Evolutionary conservation across 2,888 invertebrate genomes (phyloP).

Genomic region (Boloria selene): DNA sequence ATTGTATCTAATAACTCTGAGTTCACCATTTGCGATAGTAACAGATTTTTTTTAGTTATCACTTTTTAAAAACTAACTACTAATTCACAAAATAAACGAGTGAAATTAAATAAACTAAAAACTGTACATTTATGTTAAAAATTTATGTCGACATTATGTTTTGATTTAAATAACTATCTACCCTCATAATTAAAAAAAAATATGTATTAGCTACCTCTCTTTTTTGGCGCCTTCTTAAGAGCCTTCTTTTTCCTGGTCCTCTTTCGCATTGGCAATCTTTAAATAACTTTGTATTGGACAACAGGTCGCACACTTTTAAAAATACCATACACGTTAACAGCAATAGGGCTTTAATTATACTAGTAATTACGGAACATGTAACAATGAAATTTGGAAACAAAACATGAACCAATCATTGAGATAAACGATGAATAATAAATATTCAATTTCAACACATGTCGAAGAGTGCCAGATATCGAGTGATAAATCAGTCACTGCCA

Average conservation of each 20-base stretch:
- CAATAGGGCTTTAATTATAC: neutral
- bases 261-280: constrained; percentile 79
- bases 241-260: constrained; percentile 77
- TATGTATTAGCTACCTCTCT: constrained; percentile 53
- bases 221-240: constrained; percentile 61
- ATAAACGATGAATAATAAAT: constrained; percentile 46
- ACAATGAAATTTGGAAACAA: constrained; percentile 45
- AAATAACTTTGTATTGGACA: constrained; percentile 70
- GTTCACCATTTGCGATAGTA: constrained; percentile 14
- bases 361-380: constrained; percentile 45
- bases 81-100: too few relatives aligned
- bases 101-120: too few relatives aligned
- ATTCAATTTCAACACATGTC: constrained; percentile 62
- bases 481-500: constrained; percentile 63
- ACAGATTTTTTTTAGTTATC: too few relatives aligned
- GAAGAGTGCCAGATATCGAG: constrained; percentile 62
- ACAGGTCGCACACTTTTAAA: constrained; percentile 68
- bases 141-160: neutral
- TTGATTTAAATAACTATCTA: constrained; percentile 2
- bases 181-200: constrained; percentile 4
- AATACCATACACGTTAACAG: constrained; percentile 61
- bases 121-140: too few relatives aligned
- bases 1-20: constrained; percentile 28
- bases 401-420: constrained; percentile 40
- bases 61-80: too few relatives aligned